Base-by-base conservation (phyloP, 2,113 vertebrate species). In the Prochilodus magdalenae region DNA sequence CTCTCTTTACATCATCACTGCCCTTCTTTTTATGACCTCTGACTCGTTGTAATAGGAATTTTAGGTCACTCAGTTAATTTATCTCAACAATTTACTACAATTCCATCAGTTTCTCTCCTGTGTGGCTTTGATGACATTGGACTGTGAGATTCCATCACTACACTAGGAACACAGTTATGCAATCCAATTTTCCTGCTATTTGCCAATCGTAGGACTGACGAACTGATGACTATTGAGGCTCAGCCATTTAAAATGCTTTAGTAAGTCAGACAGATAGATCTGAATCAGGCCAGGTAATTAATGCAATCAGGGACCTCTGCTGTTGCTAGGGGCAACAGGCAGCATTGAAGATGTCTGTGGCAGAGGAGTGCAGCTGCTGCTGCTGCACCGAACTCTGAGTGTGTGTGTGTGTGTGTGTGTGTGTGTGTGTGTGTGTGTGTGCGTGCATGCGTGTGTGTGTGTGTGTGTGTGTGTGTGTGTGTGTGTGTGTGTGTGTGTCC, bases 321-420 rank as follows among this genome's bases (percentile, higher is more conserved):
- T 88, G 94, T 94, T 94, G 92, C 93, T 85, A 93, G 55, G 85
- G 91, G 93, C 87, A 95, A 93, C 94, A 60, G 73, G 87, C 84
- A 89, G 85, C 83, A 88, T 90, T 88, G 88, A 88, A 89, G 89
- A 77, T 83, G 75, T 90, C 82, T 80, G 47, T 88, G 77, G 83
- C 81, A 84, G 82, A 65, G 63, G 81, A 75, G 36, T 75, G 55
- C 76, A 74, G 80, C 47, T 69, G 71, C 57, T 79, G 80, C 51
- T 79, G 57, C 67, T 75, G 70, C 55, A 55, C 51, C 77, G 44
- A 57, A 63, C 27, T 60, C 55, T 26, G 47, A 22, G 30, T 71
- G 33, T 81, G 29, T 63, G 57, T 44, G 33, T 40, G 15, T 59
- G 15, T 30, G 71, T 59, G 53, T 53, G 49, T 57, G 53, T 13